phyloP scores from a whole-genome alignment of 2,888 invertebrate species.

The Podotricha telesiphe region DNA sequence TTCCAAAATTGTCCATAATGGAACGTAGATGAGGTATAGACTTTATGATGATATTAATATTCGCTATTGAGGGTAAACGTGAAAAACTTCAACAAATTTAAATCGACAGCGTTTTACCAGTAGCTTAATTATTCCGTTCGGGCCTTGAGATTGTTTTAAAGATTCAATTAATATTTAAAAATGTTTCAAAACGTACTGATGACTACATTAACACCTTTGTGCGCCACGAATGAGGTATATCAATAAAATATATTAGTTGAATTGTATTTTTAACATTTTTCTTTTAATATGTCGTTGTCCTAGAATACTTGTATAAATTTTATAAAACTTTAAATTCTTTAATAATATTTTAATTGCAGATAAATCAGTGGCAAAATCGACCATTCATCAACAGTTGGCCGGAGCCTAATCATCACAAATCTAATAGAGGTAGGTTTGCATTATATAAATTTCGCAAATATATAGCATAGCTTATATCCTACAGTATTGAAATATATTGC shows the following conservation, averaged over 20 bases:
- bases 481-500: no score
- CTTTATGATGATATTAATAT: no score
- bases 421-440: slow-evolving; percentile 51
- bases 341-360: slow-evolving; percentile 50
- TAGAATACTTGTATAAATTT: background rate
- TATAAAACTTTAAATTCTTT: background rate
- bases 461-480: background rate
- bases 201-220: slow-evolving; percentile 56
- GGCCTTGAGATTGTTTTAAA: slow-evolving; percentile 25
- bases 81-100: background rate
- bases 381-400: slow-evolving; percentile 61
- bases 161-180: slow-evolving; percentile 32
- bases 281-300: background rate
- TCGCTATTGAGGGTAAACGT: slow-evolving; percentile 30
- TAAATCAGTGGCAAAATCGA: slow-evolving; percentile 61
- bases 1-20: no score
- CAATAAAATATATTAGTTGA: background rate
- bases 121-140: slow-evolving; percentile 28
- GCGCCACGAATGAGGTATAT: slow-evolving; percentile 59
- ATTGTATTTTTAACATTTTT: slow-evolving; percentile 13
- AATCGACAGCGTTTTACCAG: background rate
- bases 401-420: slow-evolving; percentile 46
- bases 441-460: background rate
- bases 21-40: no score
- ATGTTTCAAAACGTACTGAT: slow-evolving; percentile 63